These are phyloP conservation scores for Pollenia griseotomentosa DNA, from an alignment of 2,888 invertebrate species.

Conservation along the genomic window DNA sequence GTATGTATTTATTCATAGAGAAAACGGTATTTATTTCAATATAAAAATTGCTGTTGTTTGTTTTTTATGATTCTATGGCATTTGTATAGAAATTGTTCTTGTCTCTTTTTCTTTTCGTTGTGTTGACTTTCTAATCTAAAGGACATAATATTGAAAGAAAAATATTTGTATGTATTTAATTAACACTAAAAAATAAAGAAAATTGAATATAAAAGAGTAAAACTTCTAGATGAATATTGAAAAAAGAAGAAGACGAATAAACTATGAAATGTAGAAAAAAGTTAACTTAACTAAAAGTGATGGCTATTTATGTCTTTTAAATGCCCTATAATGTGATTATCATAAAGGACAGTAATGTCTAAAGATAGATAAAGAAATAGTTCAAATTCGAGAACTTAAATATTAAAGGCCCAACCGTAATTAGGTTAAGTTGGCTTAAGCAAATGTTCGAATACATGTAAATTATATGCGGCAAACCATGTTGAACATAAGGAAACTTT, in stretches of 20 bases:
- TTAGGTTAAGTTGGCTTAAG: no score
- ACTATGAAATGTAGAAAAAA: background rate
- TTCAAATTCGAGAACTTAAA: no score
- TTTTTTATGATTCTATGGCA: constrained; percentile 69
- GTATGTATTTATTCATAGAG: constrained; percentile 18
- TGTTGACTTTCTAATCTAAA: constrained; percentile 51
- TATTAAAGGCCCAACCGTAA: no score
- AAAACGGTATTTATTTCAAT: constrained; percentile 38
- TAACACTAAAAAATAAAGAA: background rate
- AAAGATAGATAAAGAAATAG: no score
- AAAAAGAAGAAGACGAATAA: constrained; percentile 1
- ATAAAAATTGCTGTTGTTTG: constrained; percentile 50
- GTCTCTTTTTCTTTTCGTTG: background rate
- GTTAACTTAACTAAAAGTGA: background rate
- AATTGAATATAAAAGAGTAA: background rate
- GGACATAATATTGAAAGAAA: constrained; percentile 33
- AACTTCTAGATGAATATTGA: background rate
- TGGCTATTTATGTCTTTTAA: background rate
- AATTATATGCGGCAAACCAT: no score
- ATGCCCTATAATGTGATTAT: no score
- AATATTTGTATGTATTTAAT: background rate
- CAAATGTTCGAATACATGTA: no score
- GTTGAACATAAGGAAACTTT: no score
- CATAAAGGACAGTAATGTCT: no score
- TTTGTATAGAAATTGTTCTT: constrained; percentile 44